Evolutionary conservation across 92 coral and sea anemone genomes (phyloP).

Genomic region (Chrysogorgia sp.): DNA sequence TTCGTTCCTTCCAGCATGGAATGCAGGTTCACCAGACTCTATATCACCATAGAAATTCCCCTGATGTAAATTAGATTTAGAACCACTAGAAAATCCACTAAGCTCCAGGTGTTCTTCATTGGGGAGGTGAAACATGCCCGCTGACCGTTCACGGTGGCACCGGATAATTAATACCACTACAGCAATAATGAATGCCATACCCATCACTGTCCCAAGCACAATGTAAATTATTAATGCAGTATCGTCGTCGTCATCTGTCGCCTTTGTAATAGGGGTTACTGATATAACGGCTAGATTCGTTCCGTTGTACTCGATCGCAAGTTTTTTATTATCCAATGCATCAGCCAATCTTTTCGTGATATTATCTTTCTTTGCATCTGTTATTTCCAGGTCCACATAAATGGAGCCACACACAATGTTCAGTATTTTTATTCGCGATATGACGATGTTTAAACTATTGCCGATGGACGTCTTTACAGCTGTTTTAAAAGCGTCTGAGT

Average conservation of each 20-base stretch:
- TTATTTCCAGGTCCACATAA: slow-evolving; percentile 62
- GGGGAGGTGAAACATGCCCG: slow-evolving; percentile 64
- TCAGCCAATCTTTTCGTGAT: slow-evolving; percentile 48
- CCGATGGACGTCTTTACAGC: slow-evolving; percentile 43
- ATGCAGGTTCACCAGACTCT: not conserved
- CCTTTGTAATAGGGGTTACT: slow-evolving; percentile 32
- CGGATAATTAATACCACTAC: slow-evolving; percentile 63
- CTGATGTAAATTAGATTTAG: slow-evolving; percentile 62
- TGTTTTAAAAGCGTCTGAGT: slow-evolving; percentile 33
- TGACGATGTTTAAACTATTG: slow-evolving; percentile 14
- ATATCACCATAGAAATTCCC: slow-evolving; percentile 81
- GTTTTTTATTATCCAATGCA: slow-evolving; percentile 44
- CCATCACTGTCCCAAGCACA: slow-evolving; percentile 79
- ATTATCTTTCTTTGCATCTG: slow-evolving; percentile 55
- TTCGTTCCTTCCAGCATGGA: not conserved
- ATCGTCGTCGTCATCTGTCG: slow-evolving; percentile 31
- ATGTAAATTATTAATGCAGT: slow-evolving; percentile 76
- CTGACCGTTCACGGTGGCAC: slow-evolving; percentile 72
- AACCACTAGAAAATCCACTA: slow-evolving; percentile 65
- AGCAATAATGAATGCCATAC: slow-evolving; percentile 75
- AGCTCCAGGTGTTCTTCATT: slow-evolving; percentile 71
- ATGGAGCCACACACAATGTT: slow-evolving; percentile 73
- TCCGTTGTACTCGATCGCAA: slow-evolving; percentile 48
- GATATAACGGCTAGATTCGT: slow-evolving; percentile 52
- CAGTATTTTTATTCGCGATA: slow-evolving; percentile 36